phyloP scores from a whole-genome alignment of 2,113 vertebrate genomes.

The Xyrauchen texanus region DNA sequence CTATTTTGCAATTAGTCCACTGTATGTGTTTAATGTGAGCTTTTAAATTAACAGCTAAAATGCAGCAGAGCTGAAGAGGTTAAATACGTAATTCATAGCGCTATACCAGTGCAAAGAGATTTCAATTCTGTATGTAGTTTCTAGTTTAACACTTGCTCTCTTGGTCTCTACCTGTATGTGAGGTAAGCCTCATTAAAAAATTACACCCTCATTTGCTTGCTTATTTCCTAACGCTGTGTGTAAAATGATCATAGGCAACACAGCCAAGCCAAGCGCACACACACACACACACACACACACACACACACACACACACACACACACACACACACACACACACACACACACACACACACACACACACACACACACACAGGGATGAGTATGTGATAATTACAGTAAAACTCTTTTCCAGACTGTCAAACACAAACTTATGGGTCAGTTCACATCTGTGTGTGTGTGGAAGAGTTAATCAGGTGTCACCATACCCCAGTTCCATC shows the following conservation, averaged over 20 bases:
- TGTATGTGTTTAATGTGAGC: no score
- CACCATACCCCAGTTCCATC: slow-evolving; percentile 82
- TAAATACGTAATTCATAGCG: no score
- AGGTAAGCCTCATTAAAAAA: slow-evolving; percentile 31
- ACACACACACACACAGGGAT: not conserved
- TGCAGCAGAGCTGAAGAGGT: no score
- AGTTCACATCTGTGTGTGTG: slow-evolving; percentile 49
- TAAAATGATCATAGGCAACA: slow-evolving; percentile 13
- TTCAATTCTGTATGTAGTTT: no score
- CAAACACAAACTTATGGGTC: not conserved
- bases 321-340: slow-evolving; percentile 6
- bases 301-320: no score
- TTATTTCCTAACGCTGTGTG: slow-evolving; percentile 16
- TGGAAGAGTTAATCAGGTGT: slow-evolving; percentile 24
- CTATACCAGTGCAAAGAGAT: no score
- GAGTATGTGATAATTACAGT: slow-evolving; percentile 9
- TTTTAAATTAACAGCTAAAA: no score
- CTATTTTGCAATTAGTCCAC: no score
- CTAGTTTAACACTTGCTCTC: not conserved
- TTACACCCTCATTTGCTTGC: slow-evolving; percentile 26
- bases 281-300: not conserved
- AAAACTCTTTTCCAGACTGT: slow-evolving; percentile 2
- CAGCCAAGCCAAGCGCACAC: not conserved
- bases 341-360: not conserved
- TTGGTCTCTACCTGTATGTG: not conserved